These are phyloP conservation scores for Euleptes europaea DNA, from an alignment of 2,113 vertebrate genomes.

Conservation along the genomic window DNA sequence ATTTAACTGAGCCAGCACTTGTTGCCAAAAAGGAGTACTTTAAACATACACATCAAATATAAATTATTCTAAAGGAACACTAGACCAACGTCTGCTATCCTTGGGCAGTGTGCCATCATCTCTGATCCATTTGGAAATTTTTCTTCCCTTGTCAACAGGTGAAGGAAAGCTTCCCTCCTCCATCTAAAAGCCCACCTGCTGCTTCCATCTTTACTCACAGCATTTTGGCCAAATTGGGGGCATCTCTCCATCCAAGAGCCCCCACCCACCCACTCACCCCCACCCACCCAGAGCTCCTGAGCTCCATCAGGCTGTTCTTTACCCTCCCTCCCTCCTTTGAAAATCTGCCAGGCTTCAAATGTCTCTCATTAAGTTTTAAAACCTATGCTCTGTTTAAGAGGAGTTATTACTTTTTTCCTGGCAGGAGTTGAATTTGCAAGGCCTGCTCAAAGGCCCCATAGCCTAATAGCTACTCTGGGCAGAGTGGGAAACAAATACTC, in stretches of 20 bases:
- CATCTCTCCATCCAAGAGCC: background rate
- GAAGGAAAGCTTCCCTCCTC: background rate
- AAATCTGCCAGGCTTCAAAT: slow-evolving; percentile 66
- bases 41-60: slow-evolving; percentile 34
- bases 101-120: background rate
- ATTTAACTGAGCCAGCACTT: slow-evolving; percentile 54
- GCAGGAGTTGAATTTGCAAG: slow-evolving; percentile 51
- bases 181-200: slow-evolving; percentile 2
- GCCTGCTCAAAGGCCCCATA: slow-evolving; percentile 46
- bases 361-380: slow-evolving; percentile 69
- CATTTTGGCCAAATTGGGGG: background rate
- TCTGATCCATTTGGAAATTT: slow-evolving; percentile 29
- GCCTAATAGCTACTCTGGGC: slow-evolving; percentile 45
- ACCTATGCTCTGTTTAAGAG: slow-evolving; percentile 53
- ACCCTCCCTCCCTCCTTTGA: slow-evolving; percentile 44
- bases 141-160: slow-evolving; percentile 21
- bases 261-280: background rate
- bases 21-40: slow-evolving; percentile 44
- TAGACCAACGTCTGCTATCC: no score
- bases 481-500: slow-evolving; percentile 31
- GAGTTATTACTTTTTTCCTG: slow-evolving; percentile 66
- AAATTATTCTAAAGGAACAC: slow-evolving; percentile 32
- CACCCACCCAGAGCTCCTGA: background rate
- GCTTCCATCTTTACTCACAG: background rate
- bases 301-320: slow-evolving; percentile 40